Evolutionary conservation across 2,888 invertebrate genomes (phyloP).

Genomic region (Lottia gigantea): DNA sequence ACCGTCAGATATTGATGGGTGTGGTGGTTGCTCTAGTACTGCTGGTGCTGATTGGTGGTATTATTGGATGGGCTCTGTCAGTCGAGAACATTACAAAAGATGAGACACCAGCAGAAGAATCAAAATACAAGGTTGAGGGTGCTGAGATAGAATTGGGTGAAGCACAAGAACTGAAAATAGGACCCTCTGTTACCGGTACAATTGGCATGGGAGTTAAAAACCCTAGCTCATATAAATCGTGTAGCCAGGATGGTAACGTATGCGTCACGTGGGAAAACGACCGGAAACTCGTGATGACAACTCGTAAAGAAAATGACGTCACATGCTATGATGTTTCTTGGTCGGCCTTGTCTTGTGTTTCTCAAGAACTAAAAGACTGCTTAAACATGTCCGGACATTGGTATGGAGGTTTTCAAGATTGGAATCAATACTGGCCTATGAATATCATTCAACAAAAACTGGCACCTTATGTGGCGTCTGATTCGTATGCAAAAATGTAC

Average conservation of each 20-base stretch:
- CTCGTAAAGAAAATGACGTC: neutral
- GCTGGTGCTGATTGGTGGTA: neutral
- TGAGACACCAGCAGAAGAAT: neutral
- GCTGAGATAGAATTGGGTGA: neutral
- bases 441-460: slow-evolving; percentile 69
- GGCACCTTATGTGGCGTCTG: slow-evolving; percentile 52
- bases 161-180: neutral
- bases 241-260: neutral
- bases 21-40: too few relatives aligned
- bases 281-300: slow-evolving; percentile 13
- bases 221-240: neutral
- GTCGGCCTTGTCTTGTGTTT: slow-evolving; percentile 34
- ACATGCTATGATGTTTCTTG: slow-evolving; percentile 36
- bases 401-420: slow-evolving; percentile 88
- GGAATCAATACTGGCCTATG: slow-evolving; percentile 84
- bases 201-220: neutral
- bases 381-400: slow-evolving; percentile 70
- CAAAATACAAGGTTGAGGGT: neutral
- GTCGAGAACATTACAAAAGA: neutral
- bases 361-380: slow-evolving; percentile 47
- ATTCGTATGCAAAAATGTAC: slow-evolving; percentile 45
- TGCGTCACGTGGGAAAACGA: slow-evolving; percentile 16
- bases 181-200: neutral
- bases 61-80: neutral
- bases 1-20: too few relatives aligned